These are phyloP conservation scores for Caenorhabditis plicata DNA, from an alignment of 2,888 invertebrate genomes.

Conservation along the genomic window DNA sequence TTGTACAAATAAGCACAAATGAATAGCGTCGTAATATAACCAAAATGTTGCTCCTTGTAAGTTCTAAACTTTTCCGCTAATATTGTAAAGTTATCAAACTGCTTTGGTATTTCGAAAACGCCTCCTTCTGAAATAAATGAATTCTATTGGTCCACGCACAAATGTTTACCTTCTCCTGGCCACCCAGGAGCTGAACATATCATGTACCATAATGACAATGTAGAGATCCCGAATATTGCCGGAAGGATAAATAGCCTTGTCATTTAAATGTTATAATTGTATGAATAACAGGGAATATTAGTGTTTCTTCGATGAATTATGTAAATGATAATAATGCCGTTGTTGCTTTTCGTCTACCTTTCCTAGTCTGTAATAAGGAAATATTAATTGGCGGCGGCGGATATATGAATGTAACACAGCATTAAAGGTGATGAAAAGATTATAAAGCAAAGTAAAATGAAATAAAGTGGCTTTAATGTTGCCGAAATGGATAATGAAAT, in stretches of 20 bases:
- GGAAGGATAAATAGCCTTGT: conserved; percentile 62
- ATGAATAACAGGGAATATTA: background rate
- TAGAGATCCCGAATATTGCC: conserved; percentile 58
- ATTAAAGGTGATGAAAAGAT: too few relatives aligned
- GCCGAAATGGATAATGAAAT: too few relatives aligned
- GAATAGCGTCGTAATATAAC: conserved; percentile 70
- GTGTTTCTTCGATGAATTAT: background rate
- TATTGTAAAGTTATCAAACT: conserved; percentile 64
- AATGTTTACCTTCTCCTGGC: conserved; percentile 41
- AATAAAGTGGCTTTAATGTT: too few relatives aligned
- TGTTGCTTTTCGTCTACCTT: too few relatives aligned
- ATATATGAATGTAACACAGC: too few relatives aligned
- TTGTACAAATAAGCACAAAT: conserved; percentile 72
- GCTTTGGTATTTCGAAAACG: conserved; percentile 58
- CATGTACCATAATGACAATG: conserved; percentile 60
- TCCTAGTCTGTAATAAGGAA: too few relatives aligned
- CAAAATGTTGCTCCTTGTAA: conserved; percentile 69
- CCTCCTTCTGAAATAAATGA: conserved; percentile 42
- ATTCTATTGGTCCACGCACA: background rate
- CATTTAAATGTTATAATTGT: conserved; percentile 32
- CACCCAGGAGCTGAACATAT: conserved; percentile 62
- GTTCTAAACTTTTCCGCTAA: conserved; percentile 65
- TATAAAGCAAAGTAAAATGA: too few relatives aligned
- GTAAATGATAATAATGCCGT: too few relatives aligned
- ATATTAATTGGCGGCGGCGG: too few relatives aligned